Percentiles rank a stretch among this genome's conserved stretches.
phyloP scores from a whole-genome alignment of 1,140 invertebrate species.

The Mercenaria mercenaria region DNA sequence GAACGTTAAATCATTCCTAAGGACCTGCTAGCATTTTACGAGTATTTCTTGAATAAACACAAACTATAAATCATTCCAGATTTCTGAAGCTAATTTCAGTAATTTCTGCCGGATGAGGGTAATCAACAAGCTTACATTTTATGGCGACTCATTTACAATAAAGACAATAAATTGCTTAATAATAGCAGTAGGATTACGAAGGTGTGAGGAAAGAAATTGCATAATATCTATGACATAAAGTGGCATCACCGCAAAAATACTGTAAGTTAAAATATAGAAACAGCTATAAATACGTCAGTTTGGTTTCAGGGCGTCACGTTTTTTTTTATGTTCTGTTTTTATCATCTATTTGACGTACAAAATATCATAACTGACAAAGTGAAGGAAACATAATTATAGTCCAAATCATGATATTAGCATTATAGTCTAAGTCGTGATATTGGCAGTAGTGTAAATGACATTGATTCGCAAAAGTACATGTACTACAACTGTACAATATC shows the following conservation, averaged over 20 bases:
- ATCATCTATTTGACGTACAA: too few species aligned
- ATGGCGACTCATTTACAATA: constrained; percentile 38
- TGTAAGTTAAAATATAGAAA: background rate
- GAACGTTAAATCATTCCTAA: constrained; percentile 43
- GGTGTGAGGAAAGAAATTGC: constrained; percentile 61
- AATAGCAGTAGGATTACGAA: constrained; percentile 39
- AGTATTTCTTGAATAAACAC: constrained; percentile 43
- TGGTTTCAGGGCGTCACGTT: too few species aligned
- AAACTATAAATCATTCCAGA: constrained; percentile 62
- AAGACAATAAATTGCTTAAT: constrained; percentile 42
- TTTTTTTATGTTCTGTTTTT: too few species aligned
- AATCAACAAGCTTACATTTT: constrained; percentile 56
- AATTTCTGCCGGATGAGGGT: constrained; percentile 52
- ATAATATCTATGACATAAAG: background rate
- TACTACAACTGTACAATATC: too few species aligned
- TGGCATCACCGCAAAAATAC: background rate
- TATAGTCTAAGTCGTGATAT: too few species aligned
- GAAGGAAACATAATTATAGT: too few species aligned
- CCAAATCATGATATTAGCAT: too few species aligned
- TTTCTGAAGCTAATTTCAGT: constrained; percentile 46
- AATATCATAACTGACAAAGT: too few species aligned
- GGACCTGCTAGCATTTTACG: constrained; percentile 50
- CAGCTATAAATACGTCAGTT: too few species aligned
- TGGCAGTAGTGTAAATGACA: too few species aligned
- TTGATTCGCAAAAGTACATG: too few species aligned